Evolutionary conservation across 1,140 invertebrate genomes (phyloP), one percentile per base, ranked within the genome.

Genomic region (Drosophila ananassae): DNA sequence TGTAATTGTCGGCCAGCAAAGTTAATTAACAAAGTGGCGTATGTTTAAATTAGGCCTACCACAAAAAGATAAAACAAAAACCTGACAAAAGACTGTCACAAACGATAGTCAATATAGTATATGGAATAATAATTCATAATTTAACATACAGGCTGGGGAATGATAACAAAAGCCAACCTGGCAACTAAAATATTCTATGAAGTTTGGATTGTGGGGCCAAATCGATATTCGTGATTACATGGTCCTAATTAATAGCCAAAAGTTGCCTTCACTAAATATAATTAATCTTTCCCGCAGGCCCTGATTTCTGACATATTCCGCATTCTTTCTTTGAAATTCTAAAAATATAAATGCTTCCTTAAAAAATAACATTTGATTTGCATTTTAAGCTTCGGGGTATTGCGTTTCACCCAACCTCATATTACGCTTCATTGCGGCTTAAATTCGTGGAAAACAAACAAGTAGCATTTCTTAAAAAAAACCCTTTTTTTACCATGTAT

Each of bases 51-150:
- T 17, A 44, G 2, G 41, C 41, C 41, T 21, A 44, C n/a, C 41
- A 44, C 13, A 44, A 44, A 37, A 17, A 30, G 5, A 13, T 17
- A 9, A 69, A 69, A 69, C 68, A 56, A 12, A 30, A 28, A 32
- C 24, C 10, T 55, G 41, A 63, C 55, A 48, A 4, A 37, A 10
- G 13, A 2, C 53, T 34, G 30, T 21, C 30, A 21, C 13, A 53
- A 48, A 6, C 13, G 24, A 28, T 48, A 22, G 44, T 30, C 5
- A 48, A 63, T 25, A 34, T 0, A 17, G 3, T 25, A 30, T 10
- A 39, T 25, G n/a, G 24, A 24, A 69, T 69, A 69, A 69, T 57
- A 50, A 69, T 57, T 69, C 34, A 69, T 69, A 50, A 68, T 32
- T 55, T n/a, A n/a, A 41, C 25, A 21, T 22, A 28, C 39, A 12